Percentiles rank a stretch among this genome's conserved stretches.
phyloP scores from a whole-genome alignment of 2,113 vertebrate genomes.

The Psittacula cyanocephala region DNA sequence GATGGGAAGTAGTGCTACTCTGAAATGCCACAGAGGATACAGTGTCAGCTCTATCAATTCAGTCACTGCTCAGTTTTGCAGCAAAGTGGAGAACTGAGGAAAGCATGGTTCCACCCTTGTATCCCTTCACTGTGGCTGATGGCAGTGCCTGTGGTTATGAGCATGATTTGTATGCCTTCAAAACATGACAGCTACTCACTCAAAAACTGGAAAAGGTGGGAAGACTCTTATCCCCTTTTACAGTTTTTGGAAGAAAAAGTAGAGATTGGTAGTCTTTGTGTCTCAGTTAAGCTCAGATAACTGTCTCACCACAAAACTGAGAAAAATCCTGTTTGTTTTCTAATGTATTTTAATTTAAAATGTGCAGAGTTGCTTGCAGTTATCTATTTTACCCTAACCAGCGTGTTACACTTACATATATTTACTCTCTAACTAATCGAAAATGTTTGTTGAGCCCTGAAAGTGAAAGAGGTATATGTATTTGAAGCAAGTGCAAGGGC shows the following conservation, averaged over 20 bases:
- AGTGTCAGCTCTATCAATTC: not conserved
- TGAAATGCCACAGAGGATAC: not conserved
- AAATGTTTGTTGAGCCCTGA: not conserved
- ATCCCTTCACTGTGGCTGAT: not conserved
- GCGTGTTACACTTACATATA: not conserved
- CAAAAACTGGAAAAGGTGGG: not conserved
- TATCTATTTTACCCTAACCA: not conserved
- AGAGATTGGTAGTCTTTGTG: not conserved
- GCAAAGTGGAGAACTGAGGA: not conserved
- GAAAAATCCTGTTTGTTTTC: not conserved
- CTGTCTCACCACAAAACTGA: not conserved
- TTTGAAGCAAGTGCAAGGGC: not conserved
- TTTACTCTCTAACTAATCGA: not conserved
- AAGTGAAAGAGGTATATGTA: not conserved
- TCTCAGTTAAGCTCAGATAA: not conserved
- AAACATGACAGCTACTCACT: not conserved
- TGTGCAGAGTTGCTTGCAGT: not conserved
- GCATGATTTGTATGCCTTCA: not conserved
- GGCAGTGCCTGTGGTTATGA: rapidly evolving
- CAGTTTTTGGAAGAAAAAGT: not conserved
- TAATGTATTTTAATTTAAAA: not conserved
- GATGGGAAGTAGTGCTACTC: not conserved
- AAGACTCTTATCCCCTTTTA: not conserved
- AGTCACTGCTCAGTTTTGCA: not conserved
- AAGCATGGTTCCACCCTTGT: rapidly evolving